Evolutionary conservation across 2,113 vertebrate species (phyloP).

Genomic region (Strix uralensis): DNA sequence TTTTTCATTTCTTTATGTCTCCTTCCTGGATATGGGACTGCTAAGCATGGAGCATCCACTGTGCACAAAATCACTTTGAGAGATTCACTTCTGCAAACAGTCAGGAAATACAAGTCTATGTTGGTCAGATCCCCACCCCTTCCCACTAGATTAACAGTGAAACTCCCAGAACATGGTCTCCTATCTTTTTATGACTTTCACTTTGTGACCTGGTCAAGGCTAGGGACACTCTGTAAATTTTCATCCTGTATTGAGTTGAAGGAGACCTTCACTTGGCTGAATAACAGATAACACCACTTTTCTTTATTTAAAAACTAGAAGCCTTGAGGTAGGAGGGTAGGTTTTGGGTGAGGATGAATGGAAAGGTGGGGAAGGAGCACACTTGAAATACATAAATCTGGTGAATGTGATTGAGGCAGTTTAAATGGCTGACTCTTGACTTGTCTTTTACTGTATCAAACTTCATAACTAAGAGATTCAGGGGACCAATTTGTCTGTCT

Average conservation of each 20-base stretch:
- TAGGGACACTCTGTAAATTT: background rate
- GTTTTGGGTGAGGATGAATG: background rate
- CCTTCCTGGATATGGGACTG: background rate
- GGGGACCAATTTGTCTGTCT: background rate
- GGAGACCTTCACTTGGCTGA: background rate
- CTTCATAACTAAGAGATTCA: background rate
- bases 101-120: background rate
- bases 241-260: background rate
- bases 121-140: background rate
- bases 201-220: background rate
- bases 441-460: background rate
- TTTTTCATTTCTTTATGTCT: background rate
- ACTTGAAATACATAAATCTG: background rate
- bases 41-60: background rate
- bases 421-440: background rate
- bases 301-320: background rate
- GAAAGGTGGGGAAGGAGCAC: background rate
- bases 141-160: background rate
- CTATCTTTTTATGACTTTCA: background rate
- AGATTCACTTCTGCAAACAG: background rate
- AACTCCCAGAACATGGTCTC: background rate
- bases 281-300: background rate
- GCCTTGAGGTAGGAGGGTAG: background rate
- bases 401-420: background rate
- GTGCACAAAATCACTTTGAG: background rate